phyloP scores from a whole-genome alignment of 1,140 invertebrate genomes.

The Tetragnatha versicolor region DNA sequence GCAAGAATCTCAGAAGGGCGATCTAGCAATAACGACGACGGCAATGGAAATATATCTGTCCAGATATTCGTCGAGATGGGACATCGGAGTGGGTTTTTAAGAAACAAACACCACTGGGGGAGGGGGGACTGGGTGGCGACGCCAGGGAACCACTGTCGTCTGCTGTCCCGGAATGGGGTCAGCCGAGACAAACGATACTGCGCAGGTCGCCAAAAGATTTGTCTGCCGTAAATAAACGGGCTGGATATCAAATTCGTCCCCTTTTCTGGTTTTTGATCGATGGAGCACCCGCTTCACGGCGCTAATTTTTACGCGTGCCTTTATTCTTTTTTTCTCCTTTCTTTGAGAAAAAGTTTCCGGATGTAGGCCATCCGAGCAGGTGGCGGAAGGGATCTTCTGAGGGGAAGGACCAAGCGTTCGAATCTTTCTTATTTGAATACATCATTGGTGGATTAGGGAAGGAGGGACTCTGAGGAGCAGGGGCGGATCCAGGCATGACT shows the following conservation, averaged over 20 bases:
- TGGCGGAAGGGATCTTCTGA: too few species aligned
- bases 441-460: too few species aligned
- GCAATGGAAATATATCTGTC: neutral
- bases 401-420: too few species aligned
- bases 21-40: neutral
- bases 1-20: neutral
- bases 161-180: slow-evolving; percentile 32
- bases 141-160: slow-evolving; percentile 32
- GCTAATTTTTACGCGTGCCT: too few species aligned
- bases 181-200: slow-evolving; percentile 21
- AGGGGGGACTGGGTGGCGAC: neutral
- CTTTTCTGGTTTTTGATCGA: slow-evolving; percentile 13
- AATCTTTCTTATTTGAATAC: too few species aligned
- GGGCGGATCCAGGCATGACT: too few species aligned
- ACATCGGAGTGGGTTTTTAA: neutral
- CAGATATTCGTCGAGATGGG: neutral
- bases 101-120: slow-evolving; percentile 11
- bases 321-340: too few species aligned
- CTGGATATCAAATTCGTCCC: slow-evolving; percentile 15
- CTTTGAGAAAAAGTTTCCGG: too few species aligned
- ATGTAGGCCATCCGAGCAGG: too few species aligned
- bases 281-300: neutral
- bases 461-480: too few species aligned
- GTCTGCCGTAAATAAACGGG: slow-evolving; percentile 30
- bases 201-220: slow-evolving; percentile 40